phyloP scores from a whole-genome alignment of 2,113 vertebrate genomes.

The Numida meleagris region DNA sequence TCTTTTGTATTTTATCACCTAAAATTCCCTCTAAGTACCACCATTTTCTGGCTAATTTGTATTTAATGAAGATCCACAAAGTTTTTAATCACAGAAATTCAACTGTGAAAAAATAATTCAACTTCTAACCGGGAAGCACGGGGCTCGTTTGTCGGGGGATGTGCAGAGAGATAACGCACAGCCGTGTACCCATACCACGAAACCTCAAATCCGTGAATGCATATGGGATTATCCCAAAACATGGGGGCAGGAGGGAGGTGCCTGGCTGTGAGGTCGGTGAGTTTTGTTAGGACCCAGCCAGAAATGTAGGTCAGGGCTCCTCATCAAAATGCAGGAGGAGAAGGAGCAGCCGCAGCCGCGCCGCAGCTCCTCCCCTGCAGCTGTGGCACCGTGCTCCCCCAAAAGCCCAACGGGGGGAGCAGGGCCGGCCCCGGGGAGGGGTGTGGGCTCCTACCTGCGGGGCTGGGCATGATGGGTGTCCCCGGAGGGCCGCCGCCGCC shows the following conservation, averaged over 20 bases:
- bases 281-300: constrained; percentile 59
- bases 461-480: constrained; percentile 99
- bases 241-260: background rate
- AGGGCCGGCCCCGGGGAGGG: background rate
- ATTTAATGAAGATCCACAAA: constrained; percentile 87
- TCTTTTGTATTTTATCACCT: constrained; percentile 85
- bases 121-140: constrained; percentile 10
- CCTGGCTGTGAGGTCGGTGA: background rate
- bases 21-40: constrained; percentile 83
- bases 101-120: constrained; percentile 75
- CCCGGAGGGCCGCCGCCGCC: constrained; percentile 96
- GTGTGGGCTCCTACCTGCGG: constrained; percentile 83
- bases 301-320: constrained; percentile 70
- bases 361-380: constrained; percentile 8
- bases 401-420: background rate
- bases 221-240: background rate
- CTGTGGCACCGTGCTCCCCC: background rate
- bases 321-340: constrained; percentile 61
- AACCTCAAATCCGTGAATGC: background rate
- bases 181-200: background rate
- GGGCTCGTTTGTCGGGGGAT: background rate
- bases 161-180: background rate
- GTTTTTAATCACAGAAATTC: constrained; percentile 84
- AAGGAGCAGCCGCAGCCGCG: background rate
- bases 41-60: constrained; percentile 85